Evolutionary conservation across 2,113 vertebrate genomes (phyloP).

Genomic region (Tretioscincus oriximinensis): DNA sequence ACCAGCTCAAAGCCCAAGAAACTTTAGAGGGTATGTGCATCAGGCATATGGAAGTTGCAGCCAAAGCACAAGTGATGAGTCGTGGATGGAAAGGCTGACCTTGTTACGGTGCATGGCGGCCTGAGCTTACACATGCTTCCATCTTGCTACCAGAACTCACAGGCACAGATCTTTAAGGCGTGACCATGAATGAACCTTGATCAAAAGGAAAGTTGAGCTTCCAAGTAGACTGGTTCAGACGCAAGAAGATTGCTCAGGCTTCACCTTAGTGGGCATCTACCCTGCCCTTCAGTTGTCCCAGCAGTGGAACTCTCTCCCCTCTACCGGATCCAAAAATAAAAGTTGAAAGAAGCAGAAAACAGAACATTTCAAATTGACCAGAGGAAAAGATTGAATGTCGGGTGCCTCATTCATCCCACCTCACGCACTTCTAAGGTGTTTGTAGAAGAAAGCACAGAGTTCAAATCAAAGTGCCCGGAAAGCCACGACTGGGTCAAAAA

Average conservation of each 20-base stretch:
- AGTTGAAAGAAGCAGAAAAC: slow-evolving; percentile 12
- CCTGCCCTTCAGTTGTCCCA: background rate
- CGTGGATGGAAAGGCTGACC: background rate
- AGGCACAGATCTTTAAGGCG: background rate
- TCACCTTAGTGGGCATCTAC: background rate
- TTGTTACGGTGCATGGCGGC: fast-evolving
- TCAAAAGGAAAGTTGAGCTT: slow-evolving; percentile 18
- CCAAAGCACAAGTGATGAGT: background rate
- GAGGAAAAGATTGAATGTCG: slow-evolving; percentile 17
- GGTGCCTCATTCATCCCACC: slow-evolving; percentile 8
- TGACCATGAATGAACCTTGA: background rate
- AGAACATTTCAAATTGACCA: background rate
- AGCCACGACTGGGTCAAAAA: background rate
- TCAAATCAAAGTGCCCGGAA: background rate
- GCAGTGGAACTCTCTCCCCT: background rate
- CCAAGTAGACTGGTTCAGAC: slow-evolving; percentile 58
- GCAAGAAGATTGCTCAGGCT: slow-evolving; percentile 21
- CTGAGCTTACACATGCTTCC: background rate
- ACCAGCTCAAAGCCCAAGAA: background rate
- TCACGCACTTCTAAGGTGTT: background rate
- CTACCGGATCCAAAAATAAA: slow-evolving; percentile 4
- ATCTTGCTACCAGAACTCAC: background rate
- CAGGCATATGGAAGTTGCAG: background rate
- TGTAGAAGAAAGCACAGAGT: background rate
- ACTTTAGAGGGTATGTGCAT: background rate